A percentile compares a stretch with the other conserved stretches of the same genome.
Evolutionary conservation across 2,113 vertebrate genomes (phyloP).

Genomic region (Limnothrissa miodon): DNA sequence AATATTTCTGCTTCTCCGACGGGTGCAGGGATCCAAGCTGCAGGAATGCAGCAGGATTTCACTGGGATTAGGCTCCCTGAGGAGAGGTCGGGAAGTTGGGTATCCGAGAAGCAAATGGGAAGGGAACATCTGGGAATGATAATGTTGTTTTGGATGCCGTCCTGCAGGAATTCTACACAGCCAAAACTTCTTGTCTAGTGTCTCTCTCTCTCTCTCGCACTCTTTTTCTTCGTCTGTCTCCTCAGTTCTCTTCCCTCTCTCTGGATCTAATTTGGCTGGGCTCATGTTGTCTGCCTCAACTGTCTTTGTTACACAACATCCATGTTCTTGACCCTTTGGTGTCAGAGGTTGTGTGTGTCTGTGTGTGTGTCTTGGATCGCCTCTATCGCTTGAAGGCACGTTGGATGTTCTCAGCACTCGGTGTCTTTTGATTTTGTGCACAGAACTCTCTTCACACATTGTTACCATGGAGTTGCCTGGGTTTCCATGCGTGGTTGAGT

Average conservation of each 20-base stretch:
- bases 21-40: neutral
- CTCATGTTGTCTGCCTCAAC: conserved; percentile 4
- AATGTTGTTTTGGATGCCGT: conserved; percentile 71
- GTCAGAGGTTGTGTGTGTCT: neutral
- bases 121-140: conserved; percentile 75
- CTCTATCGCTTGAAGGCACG: neutral
- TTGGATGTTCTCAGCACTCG: neutral
- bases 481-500: conserved; percentile 1
- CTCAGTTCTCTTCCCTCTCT: neutral
- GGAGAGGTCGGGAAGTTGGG: conserved; percentile 56
- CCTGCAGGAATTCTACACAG: neutral
- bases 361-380: neutral
- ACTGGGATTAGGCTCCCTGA: conserved; percentile 17
- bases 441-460: neutral
- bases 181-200: neutral
- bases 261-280: neutral
- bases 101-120: conserved; percentile 61
- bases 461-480: conserved; percentile 7
- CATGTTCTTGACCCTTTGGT: neutral
- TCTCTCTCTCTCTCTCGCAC: neutral
- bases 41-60: conserved; percentile 34
- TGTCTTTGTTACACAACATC: neutral
- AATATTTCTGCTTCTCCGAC: conserved; percentile 18
- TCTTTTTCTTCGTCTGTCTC: neutral
- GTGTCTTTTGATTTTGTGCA: neutral